Evolutionary conservation across 1,140 invertebrate genomes (phyloP).

Genomic region (Nixonia krombeini): DNA sequence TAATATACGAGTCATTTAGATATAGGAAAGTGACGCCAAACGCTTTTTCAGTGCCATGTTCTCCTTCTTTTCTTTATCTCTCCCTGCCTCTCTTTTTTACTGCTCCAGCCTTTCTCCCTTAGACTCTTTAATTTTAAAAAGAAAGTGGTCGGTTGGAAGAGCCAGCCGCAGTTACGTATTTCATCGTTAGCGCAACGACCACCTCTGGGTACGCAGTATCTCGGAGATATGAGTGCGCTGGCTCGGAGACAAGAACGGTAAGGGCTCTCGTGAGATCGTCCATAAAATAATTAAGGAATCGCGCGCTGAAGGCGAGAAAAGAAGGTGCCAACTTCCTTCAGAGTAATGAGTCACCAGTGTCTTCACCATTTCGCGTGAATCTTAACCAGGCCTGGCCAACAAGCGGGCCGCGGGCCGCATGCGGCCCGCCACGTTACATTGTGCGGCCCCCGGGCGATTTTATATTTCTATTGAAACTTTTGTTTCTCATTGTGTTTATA

Average conservation of each 20-base stretch:
- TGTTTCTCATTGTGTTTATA: not conserved
- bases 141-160: not conserved
- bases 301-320: conserved; percentile 1
- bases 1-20: too few relatives aligned
- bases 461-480: conserved; percentile 4
- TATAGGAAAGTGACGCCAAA: too few relatives aligned
- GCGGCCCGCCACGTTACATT: too few relatives aligned
- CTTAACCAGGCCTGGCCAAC: too few relatives aligned
- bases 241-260: conserved; percentile 2
- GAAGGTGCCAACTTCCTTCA: not conserved
- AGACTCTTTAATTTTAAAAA: conserved; percentile 9
- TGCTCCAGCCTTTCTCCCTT: conserved; percentile 16
- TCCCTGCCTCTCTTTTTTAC: too few relatives aligned
- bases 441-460: too few relatives aligned
- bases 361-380: conserved; percentile 22
- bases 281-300: conserved; percentile 58
- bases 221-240: not conserved
- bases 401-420: too few relatives aligned
- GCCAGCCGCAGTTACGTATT: conserved; percentile 39
- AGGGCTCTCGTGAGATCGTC: conserved; percentile 42
- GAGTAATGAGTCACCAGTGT: conserved; percentile 16
- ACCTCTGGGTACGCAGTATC: conserved; percentile 8
- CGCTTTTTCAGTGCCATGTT: too few relatives aligned
- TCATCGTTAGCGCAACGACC: conserved; percentile 42
- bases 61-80: too few relatives aligned